These are phyloP conservation scores for Abramis brama DNA, from an alignment of 2,113 vertebrate species.

Conservation along the genomic window DNA sequence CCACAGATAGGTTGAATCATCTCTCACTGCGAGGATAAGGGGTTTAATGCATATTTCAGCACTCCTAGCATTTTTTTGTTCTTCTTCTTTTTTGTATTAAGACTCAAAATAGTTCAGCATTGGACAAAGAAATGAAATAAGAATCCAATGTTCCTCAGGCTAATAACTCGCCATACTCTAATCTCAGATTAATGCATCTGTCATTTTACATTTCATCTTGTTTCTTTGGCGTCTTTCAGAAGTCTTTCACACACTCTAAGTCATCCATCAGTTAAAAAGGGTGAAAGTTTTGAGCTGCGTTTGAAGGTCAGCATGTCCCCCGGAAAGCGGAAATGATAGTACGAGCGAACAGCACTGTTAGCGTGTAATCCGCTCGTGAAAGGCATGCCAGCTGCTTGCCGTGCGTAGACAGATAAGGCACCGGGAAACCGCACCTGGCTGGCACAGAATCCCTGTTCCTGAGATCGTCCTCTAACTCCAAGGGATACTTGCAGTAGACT, in stretches of 20 bases:
- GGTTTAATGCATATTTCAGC: slow-evolving; percentile 19
- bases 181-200: slow-evolving; percentile 9
- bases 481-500: slow-evolving; percentile 30
- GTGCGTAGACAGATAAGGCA: slow-evolving; percentile 43
- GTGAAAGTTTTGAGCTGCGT: slow-evolving; percentile 23
- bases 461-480: slow-evolving; percentile 30
- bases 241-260: neutral
- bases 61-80: neutral
- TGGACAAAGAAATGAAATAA: slow-evolving; percentile 16
- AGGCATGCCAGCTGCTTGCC: slow-evolving; percentile 41
- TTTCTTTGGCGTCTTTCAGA: neutral
- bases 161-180: neutral
- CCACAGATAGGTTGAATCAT: neutral
- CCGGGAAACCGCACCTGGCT: slow-evolving; percentile 21
- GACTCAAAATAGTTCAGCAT: slow-evolving; percentile 7
- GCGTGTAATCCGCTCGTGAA: slow-evolving; percentile 43
- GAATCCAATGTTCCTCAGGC: neutral
- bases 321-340: slow-evolving; percentile 29
- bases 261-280: slow-evolving; percentile 14
- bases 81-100: slow-evolving; percentile 15
- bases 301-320: slow-evolving; percentile 33
- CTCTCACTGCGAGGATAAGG: neutral
- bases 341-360: neutral
- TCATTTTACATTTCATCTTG: neutral
- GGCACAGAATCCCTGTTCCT: slow-evolving; percentile 30